Percentiles rank a stretch among this genome's conserved stretches.
phyloP scores from a whole-genome alignment of 2,888 invertebrate genomes.

The Heteromurus nitidus region DNA sequence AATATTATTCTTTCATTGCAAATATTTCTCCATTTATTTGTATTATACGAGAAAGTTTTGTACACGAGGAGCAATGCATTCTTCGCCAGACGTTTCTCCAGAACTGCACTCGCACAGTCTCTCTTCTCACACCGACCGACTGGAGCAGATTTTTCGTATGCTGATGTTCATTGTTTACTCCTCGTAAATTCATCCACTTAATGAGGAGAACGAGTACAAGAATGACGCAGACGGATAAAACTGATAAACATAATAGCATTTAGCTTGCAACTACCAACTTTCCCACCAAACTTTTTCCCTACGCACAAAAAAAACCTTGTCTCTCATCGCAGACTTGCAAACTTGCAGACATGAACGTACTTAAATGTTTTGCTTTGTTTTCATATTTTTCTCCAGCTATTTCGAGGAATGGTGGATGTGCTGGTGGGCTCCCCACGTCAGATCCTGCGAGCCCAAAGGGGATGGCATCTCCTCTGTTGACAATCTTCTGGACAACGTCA shows the following conservation, averaged over 20 bases:
- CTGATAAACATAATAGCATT: not conserved
- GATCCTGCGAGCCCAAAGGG: constrained; percentile 79
- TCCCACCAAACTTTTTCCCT: not conserved
- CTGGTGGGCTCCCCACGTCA: constrained; percentile 78
- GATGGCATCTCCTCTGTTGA: constrained; percentile 80
- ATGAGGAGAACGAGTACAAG: constrained; percentile 24
- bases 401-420: constrained; percentile 80
- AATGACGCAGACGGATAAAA: no score
- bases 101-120: not conserved
- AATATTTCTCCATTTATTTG: not conserved
- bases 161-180: constrained; percentile 26
- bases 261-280: not conserved
- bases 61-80: not conserved
- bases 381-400: no score
- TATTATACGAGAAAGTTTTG: not conserved
- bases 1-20: no score
- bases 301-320: not conserved
- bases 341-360: not conserved
- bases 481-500: constrained; percentile 79
- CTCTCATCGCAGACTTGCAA: not conserved
- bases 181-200: constrained; percentile 40
- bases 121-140: not conserved
- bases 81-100: not conserved
- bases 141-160: not conserved
- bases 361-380: no score